phyloP scores from a whole-genome alignment of 2,888 invertebrate species.

The Mythimna impura region DNA sequence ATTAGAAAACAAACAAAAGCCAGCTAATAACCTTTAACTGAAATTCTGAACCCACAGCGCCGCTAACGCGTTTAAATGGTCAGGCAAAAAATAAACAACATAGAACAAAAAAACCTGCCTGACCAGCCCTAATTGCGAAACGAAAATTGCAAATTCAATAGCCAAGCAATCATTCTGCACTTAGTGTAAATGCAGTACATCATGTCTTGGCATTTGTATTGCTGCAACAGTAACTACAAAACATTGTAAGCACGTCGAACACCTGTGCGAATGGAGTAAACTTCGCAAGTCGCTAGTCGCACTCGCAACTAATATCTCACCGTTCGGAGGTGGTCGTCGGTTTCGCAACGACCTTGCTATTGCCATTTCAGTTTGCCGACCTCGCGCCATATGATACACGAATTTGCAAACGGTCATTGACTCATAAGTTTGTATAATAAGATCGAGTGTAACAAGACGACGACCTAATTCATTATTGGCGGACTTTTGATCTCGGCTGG shows the following conservation, averaged over 20 bases:
- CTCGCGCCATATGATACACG: slow-evolving; percentile 83
- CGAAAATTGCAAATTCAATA: slow-evolving; percentile 49
- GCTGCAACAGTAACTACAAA: slow-evolving; percentile 16
- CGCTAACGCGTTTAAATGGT: slow-evolving; percentile 12
- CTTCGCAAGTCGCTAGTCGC: slow-evolving; percentile 25
- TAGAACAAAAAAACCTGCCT: slow-evolving; percentile 30
- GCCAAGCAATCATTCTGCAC: slow-evolving; percentile 40
- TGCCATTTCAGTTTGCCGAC: slow-evolving; percentile 81
- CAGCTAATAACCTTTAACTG: slow-evolving; percentile 29
- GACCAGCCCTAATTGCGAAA: slow-evolving; percentile 44
- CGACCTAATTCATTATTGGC: slow-evolving; percentile 78
- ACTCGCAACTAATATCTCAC: slow-evolving; percentile 40
- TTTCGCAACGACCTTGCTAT: slow-evolving; percentile 80
- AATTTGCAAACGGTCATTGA: slow-evolving; percentile 82
- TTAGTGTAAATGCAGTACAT: slow-evolving; percentile 50
- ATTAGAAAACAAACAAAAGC: slow-evolving; percentile 35
- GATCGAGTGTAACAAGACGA: slow-evolving; percentile 75
- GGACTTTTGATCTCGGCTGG: slow-evolving; percentile 59
- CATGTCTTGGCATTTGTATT: slow-evolving; percentile 44
- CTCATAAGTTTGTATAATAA: slow-evolving; percentile 79
- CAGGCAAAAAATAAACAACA: slow-evolving; percentile 29
- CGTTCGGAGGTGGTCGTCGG: slow-evolving; percentile 55
- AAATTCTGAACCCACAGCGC: slow-evolving; percentile 14
- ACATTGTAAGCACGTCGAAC: slow-evolving; percentile 44
- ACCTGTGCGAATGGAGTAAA: slow-evolving; percentile 55